Evolutionary conservation across 2,888 invertebrate species (phyloP), one percentile per base, ranked within the genome.

Genomic region (Exocentrus adspersus): DNA sequence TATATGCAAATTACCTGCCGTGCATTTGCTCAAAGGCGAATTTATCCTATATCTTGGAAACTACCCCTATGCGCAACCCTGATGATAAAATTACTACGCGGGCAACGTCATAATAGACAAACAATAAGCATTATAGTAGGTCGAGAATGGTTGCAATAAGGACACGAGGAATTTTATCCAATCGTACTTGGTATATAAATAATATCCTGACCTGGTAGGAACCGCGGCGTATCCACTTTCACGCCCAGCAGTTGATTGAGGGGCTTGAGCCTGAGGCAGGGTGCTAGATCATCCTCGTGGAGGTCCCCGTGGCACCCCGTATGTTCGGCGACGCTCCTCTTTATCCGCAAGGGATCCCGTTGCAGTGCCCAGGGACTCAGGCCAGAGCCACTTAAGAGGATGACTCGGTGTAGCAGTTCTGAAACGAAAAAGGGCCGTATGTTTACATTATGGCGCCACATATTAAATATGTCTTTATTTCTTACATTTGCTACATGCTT

Each of bases 281-380:
- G 92, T 10, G 94, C 93, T 75, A 94, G 84, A 82, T 95, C 93
- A 78, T 95, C 93, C 72, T 90, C 90, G 62, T 92, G 84, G 70
- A 92, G 85, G 82, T 94, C 92, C 1, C 92, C 93, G 77, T 92
- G 91, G 78, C 95, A 95, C 48, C 90, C 90, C 3, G 93, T 92
- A 78, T 93, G 90, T 72, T 92, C 91, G 56, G 93, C 93, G 51
- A 94, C 94, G 81, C 87, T 83, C 60, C 91, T 87, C 84, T 93
- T 94, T 76, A 93, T 90, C 75, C 88, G 88, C 53, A 94, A 86
- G 24, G 94, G 93, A 80, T 93, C 93, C 73, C 91, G 88, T 83
- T 94, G 93, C 77, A 95, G 87, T 67, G 95, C 95, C 95, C 95
- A 96, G 30, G 95, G 94, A 77, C 94, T 94, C 71, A 95, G 85